These are phyloP conservation scores for Allophyes oxyacanthae DNA, from an alignment of 2,888 invertebrate genomes.

Conservation along the genomic window DNA sequence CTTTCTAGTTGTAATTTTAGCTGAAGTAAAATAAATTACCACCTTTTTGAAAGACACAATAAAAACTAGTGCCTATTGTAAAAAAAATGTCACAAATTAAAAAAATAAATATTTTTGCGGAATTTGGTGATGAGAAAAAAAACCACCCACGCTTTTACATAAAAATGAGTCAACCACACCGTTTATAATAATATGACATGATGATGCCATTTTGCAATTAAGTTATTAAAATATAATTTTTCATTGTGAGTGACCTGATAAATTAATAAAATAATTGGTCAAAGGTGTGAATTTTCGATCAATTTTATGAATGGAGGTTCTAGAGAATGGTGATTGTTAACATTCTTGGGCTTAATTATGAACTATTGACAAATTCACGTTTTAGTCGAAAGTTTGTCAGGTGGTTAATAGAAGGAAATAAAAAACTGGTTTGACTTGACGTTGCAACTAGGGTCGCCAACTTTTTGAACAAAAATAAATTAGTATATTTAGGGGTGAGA, in stretches of 20 bases:
- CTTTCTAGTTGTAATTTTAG: too few relatives aligned
- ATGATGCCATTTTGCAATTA: conserved; percentile 46
- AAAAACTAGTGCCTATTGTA: too few relatives aligned
- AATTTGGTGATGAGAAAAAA: neutral
- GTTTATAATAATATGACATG: conserved; percentile 30
- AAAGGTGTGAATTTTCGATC: conserved; percentile 52
- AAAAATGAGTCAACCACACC: conserved; percentile 29
- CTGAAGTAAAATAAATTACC: too few relatives aligned
- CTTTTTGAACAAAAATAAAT: too few relatives aligned
- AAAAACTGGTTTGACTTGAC: too few relatives aligned
- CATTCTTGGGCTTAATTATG: conserved; percentile 36
- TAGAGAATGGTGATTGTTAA: conserved; percentile 29
- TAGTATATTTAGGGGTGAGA: too few relatives aligned
- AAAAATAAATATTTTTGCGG: neutral
- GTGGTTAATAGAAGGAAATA: conserved; percentile 1
- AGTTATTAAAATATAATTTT: conserved; percentile 47
- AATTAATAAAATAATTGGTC: conserved; percentile 51
- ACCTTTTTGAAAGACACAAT: too few relatives aligned
- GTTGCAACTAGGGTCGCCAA: too few relatives aligned
- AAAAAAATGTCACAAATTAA: too few relatives aligned
- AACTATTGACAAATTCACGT: conserved; percentile 38
- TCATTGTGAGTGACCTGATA: conserved; percentile 47
- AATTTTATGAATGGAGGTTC: conserved; percentile 50
- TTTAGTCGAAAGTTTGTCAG: conserved; percentile 25
- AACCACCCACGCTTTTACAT: conserved; percentile 25